Base-by-base conservation (phyloP, 2,888 invertebrate species). In the Diarsia brunnea region DNA sequence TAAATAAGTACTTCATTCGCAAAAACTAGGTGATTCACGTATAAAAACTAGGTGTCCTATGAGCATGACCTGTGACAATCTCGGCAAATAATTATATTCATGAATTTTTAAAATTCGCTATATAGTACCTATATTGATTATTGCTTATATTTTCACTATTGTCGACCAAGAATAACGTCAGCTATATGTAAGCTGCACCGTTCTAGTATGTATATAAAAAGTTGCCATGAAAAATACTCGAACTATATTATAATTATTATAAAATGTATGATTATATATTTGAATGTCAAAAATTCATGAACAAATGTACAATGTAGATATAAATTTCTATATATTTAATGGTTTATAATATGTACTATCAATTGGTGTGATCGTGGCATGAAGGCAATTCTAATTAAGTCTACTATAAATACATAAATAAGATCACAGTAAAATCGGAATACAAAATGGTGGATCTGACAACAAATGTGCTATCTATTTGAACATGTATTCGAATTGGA, bases 401-500 rank as follows among this genome's bases (percentile, higher is more conserved):
- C 75, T 85, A 84, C 70, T 73, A 82, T 79, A 86, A 86, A 86
- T 85, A 87, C 74, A 77, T 74, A 85, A 79, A 77, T 74, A 87
- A 79, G 82, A 87, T 87, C 87, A 87, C 87, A 87, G 87, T 84
- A 87, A 87, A 84, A 77, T 84, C 81, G 82, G 79, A 88, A 87
- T 86, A 86, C 83, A 82, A 73, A 84, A 78, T 79, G 71, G 81
- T 84, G 74, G 72, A 72, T 65, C 80, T 80, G 80, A 61, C 84
- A 68, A 82, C 69, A 73, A 58, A 47, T 69, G 79, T 72, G 69
- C 79, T 63, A 68, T 75, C 53, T 67, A 69, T 71, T 58, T 58
- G 12, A 76, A 45, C 55, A 10, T 27, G 8, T 65, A 27, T 66
- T 27, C 69, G 43, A 70, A 47, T 67, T 24, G 27, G 61, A 68